phyloP scores from a whole-genome alignment of 2,888 invertebrate species.

The Morpho achilles region DNA sequence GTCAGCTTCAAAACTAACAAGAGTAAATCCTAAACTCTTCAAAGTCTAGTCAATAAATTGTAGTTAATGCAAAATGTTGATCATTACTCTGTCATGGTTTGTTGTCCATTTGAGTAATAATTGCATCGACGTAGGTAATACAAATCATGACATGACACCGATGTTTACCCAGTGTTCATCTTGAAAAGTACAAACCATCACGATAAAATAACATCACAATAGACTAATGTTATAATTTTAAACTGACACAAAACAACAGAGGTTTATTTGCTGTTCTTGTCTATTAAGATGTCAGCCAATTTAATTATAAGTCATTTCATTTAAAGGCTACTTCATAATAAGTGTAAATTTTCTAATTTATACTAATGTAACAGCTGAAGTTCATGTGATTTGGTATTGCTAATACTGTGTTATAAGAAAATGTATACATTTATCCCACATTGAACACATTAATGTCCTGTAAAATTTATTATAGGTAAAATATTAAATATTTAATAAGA shows the following conservation, averaged over 20 bases:
- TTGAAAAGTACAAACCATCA: constrained; percentile 54
- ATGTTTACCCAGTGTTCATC: constrained; percentile 43
- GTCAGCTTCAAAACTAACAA: constrained; percentile 98
- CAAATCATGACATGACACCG: constrained; percentile 58
- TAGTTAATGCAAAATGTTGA: constrained; percentile 78
- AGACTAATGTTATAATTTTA: constrained; percentile 16
- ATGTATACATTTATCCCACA: constrained; percentile 4
- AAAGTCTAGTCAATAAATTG: constrained; percentile 77
- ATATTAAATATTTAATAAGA: constrained; percentile 12
- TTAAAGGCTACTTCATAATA: not conserved
- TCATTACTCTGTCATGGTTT: constrained; percentile 74
- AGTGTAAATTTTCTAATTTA: not conserved
- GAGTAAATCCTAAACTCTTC: constrained; percentile 82
- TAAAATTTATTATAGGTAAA: constrained; percentile 12
- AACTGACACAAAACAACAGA: not conserved
- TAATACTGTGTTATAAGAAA: too few species aligned
- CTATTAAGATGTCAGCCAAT: constrained; percentile 1
- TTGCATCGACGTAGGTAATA: constrained; percentile 54
- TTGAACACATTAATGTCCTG: constrained; percentile 8
- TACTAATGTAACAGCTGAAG: too few species aligned
- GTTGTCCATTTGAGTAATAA: constrained; percentile 49
- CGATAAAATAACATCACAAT: constrained; percentile 32
- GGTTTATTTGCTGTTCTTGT: constrained; percentile 1
- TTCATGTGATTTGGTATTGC: too few species aligned
- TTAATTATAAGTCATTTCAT: constrained; percentile 3